phyloP scores from a whole-genome alignment of 2,888 invertebrate genomes.

The Mesochorus sp. region DNA sequence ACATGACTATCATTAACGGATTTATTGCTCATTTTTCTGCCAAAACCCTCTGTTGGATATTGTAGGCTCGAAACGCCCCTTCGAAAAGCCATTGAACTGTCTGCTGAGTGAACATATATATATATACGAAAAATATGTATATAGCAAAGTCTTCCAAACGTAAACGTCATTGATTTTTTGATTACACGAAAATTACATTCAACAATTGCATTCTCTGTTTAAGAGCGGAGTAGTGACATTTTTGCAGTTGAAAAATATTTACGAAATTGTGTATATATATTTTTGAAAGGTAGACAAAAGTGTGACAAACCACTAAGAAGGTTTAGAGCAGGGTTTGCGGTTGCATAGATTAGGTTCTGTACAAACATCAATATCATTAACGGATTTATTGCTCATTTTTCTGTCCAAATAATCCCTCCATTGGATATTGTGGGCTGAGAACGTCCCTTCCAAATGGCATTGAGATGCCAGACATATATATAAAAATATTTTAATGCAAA shows the following conservation, averaged over 20 bases:
- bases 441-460: constrained; percentile 67
- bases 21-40: constrained; percentile 73
- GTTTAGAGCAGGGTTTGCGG: constrained; percentile 73
- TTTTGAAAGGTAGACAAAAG: constrained; percentile 6
- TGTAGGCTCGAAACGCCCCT: constrained; percentile 64
- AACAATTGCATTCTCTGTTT: no score
- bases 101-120: no score
- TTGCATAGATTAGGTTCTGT: constrained; percentile 77
- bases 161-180: no score
- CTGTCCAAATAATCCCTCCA: constrained; percentile 66
- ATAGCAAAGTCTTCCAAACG: no score
- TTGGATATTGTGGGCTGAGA: constrained; percentile 45
- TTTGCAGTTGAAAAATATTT: no score
- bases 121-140: no score
- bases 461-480: no score
- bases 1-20: constrained; percentile 77
- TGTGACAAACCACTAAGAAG: constrained; percentile 53
- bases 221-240: no score
- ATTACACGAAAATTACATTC: no score
- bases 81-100: no score
- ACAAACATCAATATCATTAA: constrained; percentile 76
- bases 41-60: constrained; percentile 64
- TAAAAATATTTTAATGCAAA: no score
- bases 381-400: constrained; percentile 75
- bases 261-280: no score